Evolutionary conservation across 2,888 invertebrate species (phyloP).

Genomic region (Smittia sp.): DNA sequence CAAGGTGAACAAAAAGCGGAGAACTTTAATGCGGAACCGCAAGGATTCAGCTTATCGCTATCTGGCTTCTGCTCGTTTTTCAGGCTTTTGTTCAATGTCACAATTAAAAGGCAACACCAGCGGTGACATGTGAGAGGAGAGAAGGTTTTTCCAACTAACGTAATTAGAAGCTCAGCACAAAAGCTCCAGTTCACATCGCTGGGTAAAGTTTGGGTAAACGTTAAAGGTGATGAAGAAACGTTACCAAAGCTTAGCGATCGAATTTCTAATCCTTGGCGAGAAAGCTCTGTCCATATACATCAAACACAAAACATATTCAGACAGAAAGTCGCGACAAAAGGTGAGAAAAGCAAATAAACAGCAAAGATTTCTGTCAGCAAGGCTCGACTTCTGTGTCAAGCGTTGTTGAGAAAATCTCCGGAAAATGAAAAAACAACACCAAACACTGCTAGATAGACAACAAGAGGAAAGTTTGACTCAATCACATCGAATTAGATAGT

Average conservation of each 20-base stretch:
- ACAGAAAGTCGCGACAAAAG: no score
- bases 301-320: constrained; percentile 39
- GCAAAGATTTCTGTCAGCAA: not conserved
- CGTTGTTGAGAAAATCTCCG: no score
- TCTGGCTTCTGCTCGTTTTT: constrained; percentile 16
- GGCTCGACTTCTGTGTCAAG: no score
- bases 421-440: not conserved
- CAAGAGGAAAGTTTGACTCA: constrained; percentile 4
- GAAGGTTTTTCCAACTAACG: no score
- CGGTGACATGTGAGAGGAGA: not conserved
- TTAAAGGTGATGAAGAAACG: not conserved
- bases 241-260: not conserved
- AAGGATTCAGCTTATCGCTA: constrained; percentile 36
- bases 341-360: not conserved
- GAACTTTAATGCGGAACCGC: constrained; percentile 39
- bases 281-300: not conserved
- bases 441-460: constrained; percentile 10
- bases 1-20: constrained; percentile 36
- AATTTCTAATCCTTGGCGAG: not conserved
- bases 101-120: not conserved
- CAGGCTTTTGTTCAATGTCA: not conserved
- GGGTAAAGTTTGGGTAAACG: no score
- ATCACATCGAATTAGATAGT: constrained; percentile 2
- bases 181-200: not conserved
- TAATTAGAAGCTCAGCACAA: no score